Base-by-base conservation (phyloP, 2,888 invertebrate genomes). In the Mylabris sibirica region DNA sequence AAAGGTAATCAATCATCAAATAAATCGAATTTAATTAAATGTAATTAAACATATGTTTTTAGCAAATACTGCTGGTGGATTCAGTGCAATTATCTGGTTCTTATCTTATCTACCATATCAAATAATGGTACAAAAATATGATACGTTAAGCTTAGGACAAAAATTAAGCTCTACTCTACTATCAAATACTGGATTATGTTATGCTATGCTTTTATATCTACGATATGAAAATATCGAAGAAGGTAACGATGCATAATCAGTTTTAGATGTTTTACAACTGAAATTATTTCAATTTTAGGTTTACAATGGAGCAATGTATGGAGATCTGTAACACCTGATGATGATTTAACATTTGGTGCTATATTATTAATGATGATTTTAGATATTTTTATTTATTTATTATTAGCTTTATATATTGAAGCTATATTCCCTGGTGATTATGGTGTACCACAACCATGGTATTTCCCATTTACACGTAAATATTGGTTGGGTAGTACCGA, bases 351-450 rank as follows among this genome's bases (percentile, higher is more conserved):
- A 0, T 86, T 94, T 75, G 92, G 92, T 1, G 87, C 90, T 77
- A 88, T 92, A 59, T 84, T 95, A 22, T 76, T 93, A 2, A 90
- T 94, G 86, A 83, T 96, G 77, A 79, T 90, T 26, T 70, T 92
- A 1, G 91, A 93, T 79, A 85, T 88, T n/a, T 67, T 91, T 1
- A 60, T 95, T 0, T 94, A 95, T 79, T 87, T 93, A 82, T 65
- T 91, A 3, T 81, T 95, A 53, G 91, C 96, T 0, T 85, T 95
- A 75, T 97, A 97, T 81, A 84, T 96, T 49, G 96, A 96, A 82
- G 92, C 92, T 76, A 89, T 97, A 17, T 87, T 90, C 70, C 96
- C 97, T 0, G 96, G 96, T 12, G 91, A 92, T 6, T 94, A 88
- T 81, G 96, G 96, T 9, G 90, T 96, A 0, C 91, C 93, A 0